Base-by-base conservation (phyloP, 1,140 invertebrate genomes). In the Dendrolimus kikuchii region DNA sequence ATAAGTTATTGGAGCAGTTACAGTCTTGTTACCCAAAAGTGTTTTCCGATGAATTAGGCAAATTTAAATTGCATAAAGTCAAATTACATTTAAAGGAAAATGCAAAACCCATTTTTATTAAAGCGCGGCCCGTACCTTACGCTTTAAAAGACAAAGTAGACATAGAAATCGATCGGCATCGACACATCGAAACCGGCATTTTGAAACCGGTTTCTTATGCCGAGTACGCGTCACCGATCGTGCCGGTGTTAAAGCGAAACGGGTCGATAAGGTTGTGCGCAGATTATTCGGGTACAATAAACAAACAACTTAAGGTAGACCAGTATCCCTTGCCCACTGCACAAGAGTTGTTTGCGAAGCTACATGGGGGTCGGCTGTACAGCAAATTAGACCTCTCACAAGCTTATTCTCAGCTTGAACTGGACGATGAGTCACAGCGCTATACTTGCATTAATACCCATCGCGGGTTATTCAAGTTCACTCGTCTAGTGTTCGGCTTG, bases 401-500 rank as follows among this genome's bases (percentile, higher is more conserved):
- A 40, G 52, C 52, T 5, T 54, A 54, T 40, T 23, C 7, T 41
- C 49, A 55, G 51, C 46, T 66, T 57, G 5, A 38, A 2, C 38
- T 69, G 41, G 9, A 47, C 9, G 52, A 69, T 6, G 43, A 49
- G 6, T 66, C 64, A 4, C 58, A 68, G 36, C 45, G 37, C 7
- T 37, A 60, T 5, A 68, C 62, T 7, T 57, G 54, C 49, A 61
- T 65, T n/a, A 69, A 69, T 46, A 66, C 58, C 4, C 62, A 62
- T 40, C 51, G 61, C 37, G 66, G 63, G 0, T 46, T 69, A 2
- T 65, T 62, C 48, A 60, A 60, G 3, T 63, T 46, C 10, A 65
- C 56, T 5, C 42, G 66, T 2, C 36, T 66, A 44, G 63, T 63
- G n/a, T 70, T 64, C 6, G 60, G 64, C 0, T 49, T 66, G 7